Percentiles rank a stretch among this genome's conserved stretches.
Conservation (phyloP, 2,797 vertebrate genomes). For the Sebastes kiyomatsui region DNA sequence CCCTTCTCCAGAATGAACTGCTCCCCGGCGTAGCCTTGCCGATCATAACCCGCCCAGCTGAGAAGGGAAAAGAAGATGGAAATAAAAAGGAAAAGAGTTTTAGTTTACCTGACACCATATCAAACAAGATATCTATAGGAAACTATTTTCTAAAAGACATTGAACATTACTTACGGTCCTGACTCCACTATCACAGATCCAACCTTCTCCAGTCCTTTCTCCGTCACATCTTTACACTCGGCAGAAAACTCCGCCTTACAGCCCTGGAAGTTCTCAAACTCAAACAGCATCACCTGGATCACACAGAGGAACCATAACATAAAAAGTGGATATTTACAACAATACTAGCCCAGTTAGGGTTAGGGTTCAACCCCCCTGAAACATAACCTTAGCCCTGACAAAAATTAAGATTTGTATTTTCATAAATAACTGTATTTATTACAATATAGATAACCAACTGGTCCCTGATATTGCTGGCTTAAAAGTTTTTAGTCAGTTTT, state of each 20-base stretch:
- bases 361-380: too few relatives aligned
- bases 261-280: conserved; percentile 93
- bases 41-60: conserved; percentile 89
- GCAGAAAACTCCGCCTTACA: conserved; percentile 84
- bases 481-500: too few relatives aligned
- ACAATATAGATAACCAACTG: too few relatives aligned
- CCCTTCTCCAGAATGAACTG: conserved; percentile 94
- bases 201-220: conserved; percentile 89
- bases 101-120: not conserved
- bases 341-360: too few relatives aligned
- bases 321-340: rapidly evolving
- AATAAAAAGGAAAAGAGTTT: not conserved
- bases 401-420: too few relatives aligned
- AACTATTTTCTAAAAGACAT: not conserved
- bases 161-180: conserved; percentile 87
- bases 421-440: too few relatives aligned
- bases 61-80: not conserved
- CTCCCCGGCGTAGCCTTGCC: conserved; percentile 85
- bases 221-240: conserved; percentile 87
- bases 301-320: not conserved
- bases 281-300: conserved; percentile 85
- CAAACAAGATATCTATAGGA: not conserved
- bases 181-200: conserved; percentile 90
- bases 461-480: too few relatives aligned
- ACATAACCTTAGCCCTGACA: too few relatives aligned